phyloP scores from a whole-genome alignment of 1,140 invertebrate species.

The Gonatopus flavifemur region DNA sequence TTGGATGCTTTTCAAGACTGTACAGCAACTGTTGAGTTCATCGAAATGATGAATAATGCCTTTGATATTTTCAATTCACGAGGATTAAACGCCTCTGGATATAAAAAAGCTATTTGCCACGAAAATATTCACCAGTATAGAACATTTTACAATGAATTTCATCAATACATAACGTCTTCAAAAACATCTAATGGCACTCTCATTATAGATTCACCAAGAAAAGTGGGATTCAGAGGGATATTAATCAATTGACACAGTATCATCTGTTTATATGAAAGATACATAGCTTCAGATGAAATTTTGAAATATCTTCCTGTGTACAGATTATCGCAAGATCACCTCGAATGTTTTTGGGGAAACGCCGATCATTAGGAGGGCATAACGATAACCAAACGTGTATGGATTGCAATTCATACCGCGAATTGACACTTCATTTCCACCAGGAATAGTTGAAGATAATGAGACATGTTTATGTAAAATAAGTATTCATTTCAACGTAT shows the following conservation, averaged over 20 bases:
- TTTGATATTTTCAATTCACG: constrained; percentile 31
- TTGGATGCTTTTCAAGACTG: constrained; percentile 24
- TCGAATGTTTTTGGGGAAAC: no score
- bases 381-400: no score
- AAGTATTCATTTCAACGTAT: no score
- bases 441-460: no score
- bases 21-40: constrained; percentile 28
- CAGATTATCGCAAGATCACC: no score
- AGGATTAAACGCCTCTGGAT: constrained; percentile 11
- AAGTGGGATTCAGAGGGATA: constrained; percentile 32
- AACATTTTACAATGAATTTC: neutral
- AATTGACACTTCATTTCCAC: no score
- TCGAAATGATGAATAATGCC: constrained; percentile 17
- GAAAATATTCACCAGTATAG: constrained; percentile 11
- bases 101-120: constrained; percentile 11
- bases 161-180: constrained; percentile 1
- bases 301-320: no score
- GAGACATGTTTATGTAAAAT: no score
- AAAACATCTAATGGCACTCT: neutral
- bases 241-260: constrained; percentile 21
- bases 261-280: no score
- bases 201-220: constrained; percentile 11
- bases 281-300: no score
- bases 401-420: no score
- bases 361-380: no score